phyloP scores from a whole-genome alignment of 1,140 invertebrate genomes.

The Zaprionus inermis region DNA sequence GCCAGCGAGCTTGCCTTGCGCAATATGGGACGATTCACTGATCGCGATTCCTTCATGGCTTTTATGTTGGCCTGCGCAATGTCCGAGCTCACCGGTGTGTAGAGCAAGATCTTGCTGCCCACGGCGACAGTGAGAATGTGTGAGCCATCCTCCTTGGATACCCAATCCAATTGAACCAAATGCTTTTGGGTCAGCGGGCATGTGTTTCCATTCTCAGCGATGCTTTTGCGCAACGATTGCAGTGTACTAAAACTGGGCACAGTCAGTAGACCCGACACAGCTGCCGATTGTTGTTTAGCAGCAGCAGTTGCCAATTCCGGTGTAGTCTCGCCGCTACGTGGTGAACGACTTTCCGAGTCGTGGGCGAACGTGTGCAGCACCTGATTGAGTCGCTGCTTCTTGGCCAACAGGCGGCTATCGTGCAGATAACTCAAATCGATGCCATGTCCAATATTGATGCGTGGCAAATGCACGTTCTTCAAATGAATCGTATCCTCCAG shows the following conservation, averaged over 20 bases:
- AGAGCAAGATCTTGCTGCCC: slow-evolving; percentile 94
- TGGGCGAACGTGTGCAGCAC: slow-evolving; percentile 87
- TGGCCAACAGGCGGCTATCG: slow-evolving; percentile 91
- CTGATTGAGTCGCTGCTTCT: slow-evolving; percentile 91
- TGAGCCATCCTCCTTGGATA: slow-evolving; percentile 99
- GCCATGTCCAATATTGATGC: slow-evolving; percentile 92
- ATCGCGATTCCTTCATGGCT: slow-evolving; percentile 92
- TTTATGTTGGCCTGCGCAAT: slow-evolving; percentile 96
- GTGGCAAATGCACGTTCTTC: slow-evolving; percentile 93
- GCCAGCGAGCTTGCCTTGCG: slow-evolving; percentile 94
- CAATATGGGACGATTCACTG: slow-evolving; percentile 91
- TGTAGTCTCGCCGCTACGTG: slow-evolving; percentile 85
- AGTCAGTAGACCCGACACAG: slow-evolving; percentile 88
- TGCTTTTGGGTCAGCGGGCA: slow-evolving; percentile 94
- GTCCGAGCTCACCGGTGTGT: slow-evolving; percentile 94
- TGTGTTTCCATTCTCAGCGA: slow-evolving; percentile 95
- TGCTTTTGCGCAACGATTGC: slow-evolving; percentile 94
- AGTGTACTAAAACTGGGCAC: slow-evolving; percentile 97
- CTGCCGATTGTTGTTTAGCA: slow-evolving; percentile 68
- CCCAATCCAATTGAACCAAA: slow-evolving; percentile 98
- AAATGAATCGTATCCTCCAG: slow-evolving; percentile 98
- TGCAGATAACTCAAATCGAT: slow-evolving; percentile 93
- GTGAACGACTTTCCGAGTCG: slow-evolving; percentile 85
- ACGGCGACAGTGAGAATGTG: slow-evolving; percentile 98
- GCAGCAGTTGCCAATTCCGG: slow-evolving; percentile 67